Evolutionary conservation across 1,140 invertebrate genomes (phyloP), one percentile per base, ranked within the genome.

Genomic region (Rhysida immarginata): DNA sequence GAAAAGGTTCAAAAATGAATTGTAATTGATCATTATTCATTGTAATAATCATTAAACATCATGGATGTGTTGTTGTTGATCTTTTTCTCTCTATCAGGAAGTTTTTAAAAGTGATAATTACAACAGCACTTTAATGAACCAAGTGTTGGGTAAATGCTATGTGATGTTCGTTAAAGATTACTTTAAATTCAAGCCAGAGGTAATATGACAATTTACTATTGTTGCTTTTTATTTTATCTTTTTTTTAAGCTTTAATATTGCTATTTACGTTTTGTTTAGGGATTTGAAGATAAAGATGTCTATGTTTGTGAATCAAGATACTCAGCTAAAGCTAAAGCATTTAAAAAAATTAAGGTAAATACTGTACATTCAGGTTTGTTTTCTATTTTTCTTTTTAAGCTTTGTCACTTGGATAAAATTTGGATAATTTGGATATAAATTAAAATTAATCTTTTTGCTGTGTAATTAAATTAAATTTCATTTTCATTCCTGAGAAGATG

Each of bases 301-400:
- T 99, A 88, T 67, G 92, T 98, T 0, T 97, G 95, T 68, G 95
- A 99, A 72, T 94, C 89, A 16, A 78, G 93, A 13, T 98, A 99
- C 69, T 88, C 83, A 58, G 82, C 84, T 0, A 83, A 81, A 64
- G 78, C 80, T 21, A 78, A 90, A 59, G 80, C 81, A 58, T 96
- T 97, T 68, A 95, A 95, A 70, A 96, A 96, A 71, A 90, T 96
- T 23, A 96, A 96, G 73, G 81, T 85, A 58, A 66, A 60, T 35
- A 35, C 16, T 35, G 16, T 16, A n/a, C n/a, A n/a, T n/a, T n/a
- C n/a, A n/a, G n/a, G n/a, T n/a, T n/a, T n/a, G n/a, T n/a, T n/a
- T n/a, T n/a, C n/a, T n/a, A n/a, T n/a, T n/a, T n/a, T n/a, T n/a
- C n/a, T n/a, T n/a, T n/a, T n/a, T n/a, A n/a, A n/a, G n/a, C n/a